Conservation (phyloP, 2,113 vertebrate genomes). For the Dolichotis patagonum region DNA sequence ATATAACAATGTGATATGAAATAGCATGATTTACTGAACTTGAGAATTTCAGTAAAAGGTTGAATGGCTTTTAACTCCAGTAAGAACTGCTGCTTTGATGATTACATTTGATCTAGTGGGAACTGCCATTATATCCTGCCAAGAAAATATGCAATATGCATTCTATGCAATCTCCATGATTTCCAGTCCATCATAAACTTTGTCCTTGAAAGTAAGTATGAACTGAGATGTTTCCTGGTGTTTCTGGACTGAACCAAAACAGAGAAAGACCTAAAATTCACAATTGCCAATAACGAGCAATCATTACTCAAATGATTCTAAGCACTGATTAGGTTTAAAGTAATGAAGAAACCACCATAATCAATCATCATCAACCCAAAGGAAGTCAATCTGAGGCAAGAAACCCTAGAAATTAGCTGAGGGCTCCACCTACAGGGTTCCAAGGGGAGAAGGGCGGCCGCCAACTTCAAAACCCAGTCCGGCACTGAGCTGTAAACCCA, state of each 20-base stretch:
- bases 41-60: slow-evolving; percentile 80
- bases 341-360: slow-evolving; percentile 99
- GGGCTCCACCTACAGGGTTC: slow-evolving; percentile 92
- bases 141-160: slow-evolving; percentile 76
- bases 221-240: slow-evolving; percentile 81
- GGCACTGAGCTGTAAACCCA: accelerated
- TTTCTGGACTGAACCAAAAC: slow-evolving; percentile 91
- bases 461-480: not conserved
- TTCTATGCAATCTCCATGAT: slow-evolving; percentile 72
- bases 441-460: slow-evolving; percentile 67
- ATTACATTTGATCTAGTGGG: slow-evolving; percentile 75
- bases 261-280: slow-evolving; percentile 96
- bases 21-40: slow-evolving; percentile 84
- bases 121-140: slow-evolving; percentile 70
- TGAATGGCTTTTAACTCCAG: slow-evolving; percentile 70
- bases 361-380: slow-evolving; percentile 98
- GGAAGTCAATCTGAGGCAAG: slow-evolving; percentile 90
- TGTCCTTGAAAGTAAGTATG: slow-evolving; percentile 61
- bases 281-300: slow-evolving; percentile 98
- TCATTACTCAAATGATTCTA: slow-evolving; percentile 99
- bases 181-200: slow-evolving; percentile 54
- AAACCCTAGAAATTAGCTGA: slow-evolving; percentile 86
- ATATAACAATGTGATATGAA: slow-evolving; percentile 75
- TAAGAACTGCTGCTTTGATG: slow-evolving; percentile 72
- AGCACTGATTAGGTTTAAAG: slow-evolving; percentile 99